Percentiles rank a stretch among this genome's conserved stretches.
Evolutionary conservation across 2,888 invertebrate species (phyloP).

Genomic region (Exocentrus adspersus): DNA sequence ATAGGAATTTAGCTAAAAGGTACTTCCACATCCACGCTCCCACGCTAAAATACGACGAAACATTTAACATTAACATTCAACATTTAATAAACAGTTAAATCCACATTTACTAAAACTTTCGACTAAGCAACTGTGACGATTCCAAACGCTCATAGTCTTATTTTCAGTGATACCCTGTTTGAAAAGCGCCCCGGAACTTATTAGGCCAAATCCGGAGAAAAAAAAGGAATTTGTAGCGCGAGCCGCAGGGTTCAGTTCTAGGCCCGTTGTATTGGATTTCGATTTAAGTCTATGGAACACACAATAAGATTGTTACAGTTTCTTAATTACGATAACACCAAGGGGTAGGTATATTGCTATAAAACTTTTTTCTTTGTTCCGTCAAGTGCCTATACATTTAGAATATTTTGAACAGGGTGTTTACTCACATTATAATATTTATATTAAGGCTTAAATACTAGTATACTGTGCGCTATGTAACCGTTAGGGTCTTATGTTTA

Average conservation of each 20-base stretch:
- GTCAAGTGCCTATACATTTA: slow-evolving; percentile 1
- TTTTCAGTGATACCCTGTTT: slow-evolving; percentile 17
- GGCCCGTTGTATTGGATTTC: slow-evolving; percentile 8
- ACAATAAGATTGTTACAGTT: neutral
- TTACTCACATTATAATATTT: neutral
- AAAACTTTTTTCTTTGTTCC: neutral
- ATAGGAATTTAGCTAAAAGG: too few relatives aligned
- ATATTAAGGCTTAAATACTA: neutral
- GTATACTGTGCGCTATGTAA: neutral
- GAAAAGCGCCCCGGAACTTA: neutral
- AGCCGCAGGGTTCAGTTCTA: slow-evolving; percentile 26
- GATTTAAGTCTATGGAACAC: neutral
- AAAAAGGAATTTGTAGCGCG: slow-evolving; percentile 5
- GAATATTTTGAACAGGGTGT: slow-evolving; percentile 1
- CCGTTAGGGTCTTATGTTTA: too few relatives aligned
- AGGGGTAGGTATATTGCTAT: neutral
- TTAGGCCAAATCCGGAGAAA: slow-evolving; percentile 26
- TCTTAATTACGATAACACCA: neutral
- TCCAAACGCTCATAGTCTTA: slow-evolving; percentile 15
- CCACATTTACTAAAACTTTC: too few relatives aligned
- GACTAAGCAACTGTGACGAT: too few relatives aligned
- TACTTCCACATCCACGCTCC: too few relatives aligned
- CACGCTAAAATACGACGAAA: too few relatives aligned
- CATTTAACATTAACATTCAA: too few relatives aligned
- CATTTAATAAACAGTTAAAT: too few relatives aligned